phyloP scores from a whole-genome alignment of 1,140 invertebrate genomes.

The Brachionus rotundiformis region DNA sequence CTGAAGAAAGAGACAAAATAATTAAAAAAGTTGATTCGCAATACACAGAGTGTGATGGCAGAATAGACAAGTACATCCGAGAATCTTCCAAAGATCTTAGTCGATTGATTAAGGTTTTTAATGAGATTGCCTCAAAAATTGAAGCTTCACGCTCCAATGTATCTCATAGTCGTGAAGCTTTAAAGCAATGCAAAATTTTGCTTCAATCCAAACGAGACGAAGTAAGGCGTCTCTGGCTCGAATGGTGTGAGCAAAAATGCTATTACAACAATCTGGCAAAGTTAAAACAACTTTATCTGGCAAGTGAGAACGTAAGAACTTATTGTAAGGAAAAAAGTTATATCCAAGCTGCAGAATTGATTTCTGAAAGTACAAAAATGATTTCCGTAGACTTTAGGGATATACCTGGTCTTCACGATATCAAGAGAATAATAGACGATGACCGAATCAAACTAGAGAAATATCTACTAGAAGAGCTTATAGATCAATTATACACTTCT shows the following conservation, averaged over 20 bases:
- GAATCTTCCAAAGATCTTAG: constrained; percentile 39
- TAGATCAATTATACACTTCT: constrained; percentile 18
- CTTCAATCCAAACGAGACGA: constrained; percentile 48
- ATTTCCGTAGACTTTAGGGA: constrained; percentile 5
- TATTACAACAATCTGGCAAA: constrained; percentile 31
- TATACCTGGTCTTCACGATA: constrained; percentile 21
- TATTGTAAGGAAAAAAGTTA: constrained; percentile 15
- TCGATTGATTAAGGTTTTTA: constrained; percentile 43
- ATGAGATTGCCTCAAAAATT: constrained; percentile 47
- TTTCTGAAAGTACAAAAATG: constrained; percentile 28
- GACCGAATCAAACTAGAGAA: constrained; percentile 42
- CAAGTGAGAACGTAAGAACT: constrained; percentile 1
- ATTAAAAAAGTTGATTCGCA: constrained; percentile 42
- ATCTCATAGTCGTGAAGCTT: neutral
- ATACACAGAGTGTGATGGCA: constrained; percentile 25
- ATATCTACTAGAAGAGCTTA: constrained; percentile 22
- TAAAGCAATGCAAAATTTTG: constrained; percentile 43
- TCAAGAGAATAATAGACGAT: constrained; percentile 30
- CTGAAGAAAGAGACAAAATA: constrained; percentile 50
- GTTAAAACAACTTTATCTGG: constrained; percentile 31
- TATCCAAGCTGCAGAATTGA: constrained; percentile 35
- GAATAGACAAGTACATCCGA: constrained; percentile 48
- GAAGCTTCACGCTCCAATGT: constrained; percentile 43
- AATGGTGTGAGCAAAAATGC: constrained; percentile 48
- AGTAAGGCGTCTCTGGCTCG: constrained; percentile 14